Percentiles rank a stretch among this genome's conserved stretches.
Evolutionary conservation across 2,113 vertebrate genomes (phyloP).

Genomic region (Heliornis fulica): DNA sequence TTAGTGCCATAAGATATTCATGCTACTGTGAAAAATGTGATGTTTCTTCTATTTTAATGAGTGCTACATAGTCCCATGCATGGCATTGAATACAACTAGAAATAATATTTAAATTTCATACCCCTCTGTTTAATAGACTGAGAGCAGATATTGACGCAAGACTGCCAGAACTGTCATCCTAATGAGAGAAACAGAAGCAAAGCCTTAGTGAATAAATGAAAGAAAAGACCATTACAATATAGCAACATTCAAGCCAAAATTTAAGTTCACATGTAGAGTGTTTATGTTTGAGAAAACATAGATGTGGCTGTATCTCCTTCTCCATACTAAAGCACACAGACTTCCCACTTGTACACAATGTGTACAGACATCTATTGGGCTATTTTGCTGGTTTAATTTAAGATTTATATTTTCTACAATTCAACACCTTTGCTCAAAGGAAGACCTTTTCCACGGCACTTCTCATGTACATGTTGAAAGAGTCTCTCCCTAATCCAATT

Average conservation of each 20-base stretch:
- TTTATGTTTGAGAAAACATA: neutral
- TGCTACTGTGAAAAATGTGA: constrained; percentile 68
- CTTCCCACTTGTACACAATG: neutral
- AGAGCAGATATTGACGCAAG: constrained; percentile 83
- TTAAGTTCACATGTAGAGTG: neutral
- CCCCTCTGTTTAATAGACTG: constrained; percentile 84
- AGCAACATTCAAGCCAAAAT: constrained; percentile 35
- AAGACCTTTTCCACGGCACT: neutral
- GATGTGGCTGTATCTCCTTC: neutral
- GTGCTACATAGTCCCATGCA: constrained; percentile 70
- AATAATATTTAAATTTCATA: constrained; percentile 77
- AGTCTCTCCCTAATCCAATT: neutral
- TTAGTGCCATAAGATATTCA: constrained; percentile 66
- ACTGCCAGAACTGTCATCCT: constrained; percentile 82
- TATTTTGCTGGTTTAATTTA: neutral
- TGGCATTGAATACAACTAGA: constrained; percentile 60
- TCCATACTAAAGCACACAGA: neutral
- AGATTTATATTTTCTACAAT: neutral
- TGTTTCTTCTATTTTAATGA: constrained; percentile 54
- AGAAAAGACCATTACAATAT: constrained; percentile 22
- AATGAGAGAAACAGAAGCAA: constrained; percentile 78
- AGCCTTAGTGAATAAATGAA: constrained; percentile 70
- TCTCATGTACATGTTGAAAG: neutral
- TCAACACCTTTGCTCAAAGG: neutral
- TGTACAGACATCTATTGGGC: neutral